These are phyloP conservation scores for Caenorhabditis wallacei DNA, from an alignment of 2,888 invertebrate species.

Conservation along the genomic window DNA sequence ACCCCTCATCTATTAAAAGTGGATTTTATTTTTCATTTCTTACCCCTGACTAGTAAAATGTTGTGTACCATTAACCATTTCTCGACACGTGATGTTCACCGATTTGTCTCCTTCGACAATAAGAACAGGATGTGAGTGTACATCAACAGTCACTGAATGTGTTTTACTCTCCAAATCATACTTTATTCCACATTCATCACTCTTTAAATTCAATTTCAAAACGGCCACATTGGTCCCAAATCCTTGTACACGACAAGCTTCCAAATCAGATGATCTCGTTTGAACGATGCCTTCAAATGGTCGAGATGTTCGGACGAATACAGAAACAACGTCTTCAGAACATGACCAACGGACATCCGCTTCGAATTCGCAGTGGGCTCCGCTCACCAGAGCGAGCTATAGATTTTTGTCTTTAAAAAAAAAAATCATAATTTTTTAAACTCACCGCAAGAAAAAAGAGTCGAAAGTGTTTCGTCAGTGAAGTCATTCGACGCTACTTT, in stretches of 20 bases:
- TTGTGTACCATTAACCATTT: conserved; percentile 34
- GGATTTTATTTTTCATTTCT: not conserved
- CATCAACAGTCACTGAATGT: conserved; percentile 58
- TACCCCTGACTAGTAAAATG: conserved; percentile 36
- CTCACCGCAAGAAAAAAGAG: conserved; percentile 39
- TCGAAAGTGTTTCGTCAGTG: conserved; percentile 44
- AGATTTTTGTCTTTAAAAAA: no score
- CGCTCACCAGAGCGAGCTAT: conserved; percentile 47
- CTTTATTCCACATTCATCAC: conserved; percentile 60
- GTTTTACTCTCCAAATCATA: conserved; percentile 49
- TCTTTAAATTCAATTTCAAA: conserved; percentile 58
- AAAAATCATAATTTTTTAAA: not conserved
- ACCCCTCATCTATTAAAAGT: not conserved
- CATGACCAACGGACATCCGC: conserved; percentile 69
- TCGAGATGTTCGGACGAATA: conserved; percentile 61
- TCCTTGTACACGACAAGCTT: conserved; percentile 60
- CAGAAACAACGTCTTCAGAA: conserved; percentile 51
- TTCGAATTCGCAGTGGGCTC: conserved; percentile 38
- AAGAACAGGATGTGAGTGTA: conserved; percentile 70
- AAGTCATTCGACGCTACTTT: conserved; percentile 63
- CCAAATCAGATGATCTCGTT: conserved; percentile 29
- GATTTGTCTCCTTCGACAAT: conserved; percentile 70
- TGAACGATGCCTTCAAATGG: conserved; percentile 67
- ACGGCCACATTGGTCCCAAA: conserved; percentile 70
- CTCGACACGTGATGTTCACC: conserved; percentile 65